Evolutionary conservation across 2,113 vertebrate genomes (phyloP).

Genomic region (Chelonoidis abingdonii): DNA sequence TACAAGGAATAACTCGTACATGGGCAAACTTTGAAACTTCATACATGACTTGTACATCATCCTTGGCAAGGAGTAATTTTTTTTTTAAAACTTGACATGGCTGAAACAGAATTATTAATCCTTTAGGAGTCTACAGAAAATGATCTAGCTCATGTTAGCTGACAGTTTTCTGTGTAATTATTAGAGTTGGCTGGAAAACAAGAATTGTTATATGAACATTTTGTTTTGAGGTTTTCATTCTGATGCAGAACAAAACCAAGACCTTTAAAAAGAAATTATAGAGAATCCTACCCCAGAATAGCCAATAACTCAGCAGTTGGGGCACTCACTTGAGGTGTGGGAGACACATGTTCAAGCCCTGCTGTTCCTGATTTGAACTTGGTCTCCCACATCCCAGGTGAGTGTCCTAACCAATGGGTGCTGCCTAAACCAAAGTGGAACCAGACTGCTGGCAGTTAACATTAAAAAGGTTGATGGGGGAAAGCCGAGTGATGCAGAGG

Average conservation of each 20-base stretch:
- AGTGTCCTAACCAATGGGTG: background rate
- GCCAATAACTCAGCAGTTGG: background rate
- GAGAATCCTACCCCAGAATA: background rate
- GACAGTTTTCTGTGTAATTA: background rate
- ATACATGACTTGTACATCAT: background rate
- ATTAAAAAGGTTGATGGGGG: no score
- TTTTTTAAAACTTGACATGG: background rate
- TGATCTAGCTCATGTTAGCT: background rate
- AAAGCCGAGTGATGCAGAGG: no score
- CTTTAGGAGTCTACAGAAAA: background rate
- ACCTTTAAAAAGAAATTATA: background rate
- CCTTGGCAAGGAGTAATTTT: background rate
- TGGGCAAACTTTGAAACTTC: constrained; percentile 12
- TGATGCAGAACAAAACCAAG: background rate
- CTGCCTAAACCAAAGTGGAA: no score
- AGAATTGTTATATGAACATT: background rate
- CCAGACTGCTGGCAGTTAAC: no score
- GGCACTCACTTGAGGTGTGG: background rate
- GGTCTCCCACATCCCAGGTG: background rate
- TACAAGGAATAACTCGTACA: background rate
- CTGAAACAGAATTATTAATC: background rate
- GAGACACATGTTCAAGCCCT: background rate
- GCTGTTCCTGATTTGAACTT: background rate
- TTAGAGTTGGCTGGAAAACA: background rate
- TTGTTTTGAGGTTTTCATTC: background rate